Evolutionary conservation across 2,113 vertebrate genomes (phyloP).

Genomic region (Vimba vimba): DNA sequence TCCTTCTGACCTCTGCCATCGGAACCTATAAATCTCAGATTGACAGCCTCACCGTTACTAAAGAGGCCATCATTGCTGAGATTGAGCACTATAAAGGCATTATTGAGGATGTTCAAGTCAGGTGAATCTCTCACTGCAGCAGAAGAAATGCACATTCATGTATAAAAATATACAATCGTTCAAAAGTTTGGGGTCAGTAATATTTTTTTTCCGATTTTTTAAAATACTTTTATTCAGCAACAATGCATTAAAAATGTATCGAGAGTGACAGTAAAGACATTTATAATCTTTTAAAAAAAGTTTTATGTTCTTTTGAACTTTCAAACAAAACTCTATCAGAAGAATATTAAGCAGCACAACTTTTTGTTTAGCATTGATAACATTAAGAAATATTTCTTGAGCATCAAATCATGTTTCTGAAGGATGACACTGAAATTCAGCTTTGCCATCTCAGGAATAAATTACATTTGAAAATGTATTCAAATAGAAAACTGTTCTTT

Average conservation of each 20-base stretch:
- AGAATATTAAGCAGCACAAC: not conserved
- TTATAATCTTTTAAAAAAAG: not conserved
- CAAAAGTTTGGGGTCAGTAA: not conserved
- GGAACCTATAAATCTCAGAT: slow-evolving; percentile 69
- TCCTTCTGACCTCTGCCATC: slow-evolving; percentile 69
- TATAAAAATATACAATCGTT: not conserved
- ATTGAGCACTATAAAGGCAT: slow-evolving; percentile 69
- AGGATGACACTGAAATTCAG: not conserved
- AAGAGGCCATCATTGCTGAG: slow-evolving; percentile 68
- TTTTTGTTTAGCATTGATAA: not conserved
- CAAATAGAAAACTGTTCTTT: too few species aligned
- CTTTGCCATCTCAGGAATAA: too few species aligned
- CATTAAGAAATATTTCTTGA: not conserved
- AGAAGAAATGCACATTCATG: not conserved
- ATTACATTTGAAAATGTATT: too few species aligned
- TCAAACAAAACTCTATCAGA: not conserved
- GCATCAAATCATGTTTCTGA: not conserved
- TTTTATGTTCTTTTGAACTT: too few species aligned
- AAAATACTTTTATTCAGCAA: too few species aligned
- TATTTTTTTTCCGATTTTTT: too few species aligned
- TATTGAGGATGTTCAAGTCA: slow-evolving; percentile 66
- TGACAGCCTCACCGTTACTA: slow-evolving; percentile 63
- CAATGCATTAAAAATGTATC: too few species aligned
- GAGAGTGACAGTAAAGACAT: not conserved
- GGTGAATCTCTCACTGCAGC: slow-evolving; percentile 50